Percentiles rank a stretch among this genome's conserved stretches.
Conservation (phyloP, 2,888 invertebrate species). For the Rhyacophila evoluta region DNA sequence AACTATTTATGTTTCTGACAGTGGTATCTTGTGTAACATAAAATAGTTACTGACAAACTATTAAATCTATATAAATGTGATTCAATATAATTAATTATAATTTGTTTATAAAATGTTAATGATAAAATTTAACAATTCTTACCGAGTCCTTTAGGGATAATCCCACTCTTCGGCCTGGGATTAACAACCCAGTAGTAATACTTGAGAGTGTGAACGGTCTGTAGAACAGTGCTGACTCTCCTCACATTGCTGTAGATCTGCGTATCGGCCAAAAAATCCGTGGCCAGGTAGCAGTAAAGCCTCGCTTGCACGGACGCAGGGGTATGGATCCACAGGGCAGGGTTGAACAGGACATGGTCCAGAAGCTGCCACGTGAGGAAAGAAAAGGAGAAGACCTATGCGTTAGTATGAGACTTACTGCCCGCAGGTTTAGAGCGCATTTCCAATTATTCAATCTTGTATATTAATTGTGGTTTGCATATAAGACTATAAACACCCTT, state of each 20-base stretch:
- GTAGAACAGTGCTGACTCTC: constrained; percentile 95
- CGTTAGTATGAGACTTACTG: constrained; percentile 73
- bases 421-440: constrained; percentile 67
- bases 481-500: too few species aligned
- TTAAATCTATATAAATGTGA: too few species aligned
- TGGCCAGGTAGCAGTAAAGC: constrained; percentile 97
- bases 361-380: constrained; percentile 95
- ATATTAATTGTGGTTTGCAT: not conserved
- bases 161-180: constrained; percentile 94
- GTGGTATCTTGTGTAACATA: too few species aligned
- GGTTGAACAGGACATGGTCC: constrained; percentile 99
- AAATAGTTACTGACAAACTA: too few species aligned
- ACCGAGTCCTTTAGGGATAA: constrained; percentile 96
- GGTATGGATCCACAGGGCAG: constrained; percentile 98
- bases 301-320: constrained; percentile 95
- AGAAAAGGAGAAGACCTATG: constrained; percentile 90
- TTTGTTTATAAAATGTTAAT: not conserved
- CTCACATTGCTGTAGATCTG: constrained; percentile 97
- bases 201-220: constrained; percentile 98
- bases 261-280: constrained; percentile 98
- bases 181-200: constrained; percentile 99
- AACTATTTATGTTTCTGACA: too few species aligned
- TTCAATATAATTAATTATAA: not conserved
- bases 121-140: constrained; percentile 60
- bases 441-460: constrained; percentile 44